Percentiles rank a stretch among this genome's conserved stretches.
phyloP scores from a whole-genome alignment of 1,140 invertebrate genomes.

The Drosophila paulistorum region DNA sequence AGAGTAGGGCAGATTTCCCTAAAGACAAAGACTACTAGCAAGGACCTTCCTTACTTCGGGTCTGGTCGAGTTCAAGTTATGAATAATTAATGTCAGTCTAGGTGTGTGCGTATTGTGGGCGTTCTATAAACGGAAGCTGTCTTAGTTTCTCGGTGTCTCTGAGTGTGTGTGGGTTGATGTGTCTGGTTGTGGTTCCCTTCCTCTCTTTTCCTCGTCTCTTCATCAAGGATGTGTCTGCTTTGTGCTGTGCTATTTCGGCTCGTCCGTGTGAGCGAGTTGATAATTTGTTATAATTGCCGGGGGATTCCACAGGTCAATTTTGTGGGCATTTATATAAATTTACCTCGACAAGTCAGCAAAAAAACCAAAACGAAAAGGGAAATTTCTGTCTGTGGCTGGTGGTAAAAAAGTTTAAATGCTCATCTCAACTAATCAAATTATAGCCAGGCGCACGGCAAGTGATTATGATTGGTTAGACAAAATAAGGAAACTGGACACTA shows the following conservation, averaged over 20 bases:
- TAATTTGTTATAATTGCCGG: constrained; percentile 80
- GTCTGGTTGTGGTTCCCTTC: constrained; percentile 13
- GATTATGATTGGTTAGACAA: constrained; percentile 1
- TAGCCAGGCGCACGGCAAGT: not conserved
- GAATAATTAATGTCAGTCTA: constrained; percentile 76
- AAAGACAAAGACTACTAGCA: constrained; percentile 65
- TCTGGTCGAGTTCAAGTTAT: constrained; percentile 63
- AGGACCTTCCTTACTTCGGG: constrained; percentile 24
- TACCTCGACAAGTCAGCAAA: constrained; percentile 57
- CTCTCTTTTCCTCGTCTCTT: not conserved
- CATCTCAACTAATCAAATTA: constrained; percentile 50
- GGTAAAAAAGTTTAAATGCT: constrained; percentile 38
- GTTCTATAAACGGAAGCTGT: constrained; percentile 39
- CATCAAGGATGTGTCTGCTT: not conserved
- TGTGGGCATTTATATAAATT: constrained; percentile 79
- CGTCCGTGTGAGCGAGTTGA: constrained; percentile 75
- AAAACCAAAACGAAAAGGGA: constrained; percentile 16
- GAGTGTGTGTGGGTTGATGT: constrained; percentile 11
- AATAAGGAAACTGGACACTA: no score
- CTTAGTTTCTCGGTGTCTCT: constrained; percentile 21
- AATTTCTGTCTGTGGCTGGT: constrained; percentile 22
- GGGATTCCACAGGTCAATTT: constrained; percentile 78
- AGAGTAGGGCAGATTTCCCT: constrained; percentile 62
- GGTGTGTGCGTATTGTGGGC: constrained; percentile 52
- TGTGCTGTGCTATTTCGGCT: constrained; percentile 15